Evolutionary conservation across 1,140 invertebrate genomes (phyloP).

Genomic region (Berghia stephanieae): DNA sequence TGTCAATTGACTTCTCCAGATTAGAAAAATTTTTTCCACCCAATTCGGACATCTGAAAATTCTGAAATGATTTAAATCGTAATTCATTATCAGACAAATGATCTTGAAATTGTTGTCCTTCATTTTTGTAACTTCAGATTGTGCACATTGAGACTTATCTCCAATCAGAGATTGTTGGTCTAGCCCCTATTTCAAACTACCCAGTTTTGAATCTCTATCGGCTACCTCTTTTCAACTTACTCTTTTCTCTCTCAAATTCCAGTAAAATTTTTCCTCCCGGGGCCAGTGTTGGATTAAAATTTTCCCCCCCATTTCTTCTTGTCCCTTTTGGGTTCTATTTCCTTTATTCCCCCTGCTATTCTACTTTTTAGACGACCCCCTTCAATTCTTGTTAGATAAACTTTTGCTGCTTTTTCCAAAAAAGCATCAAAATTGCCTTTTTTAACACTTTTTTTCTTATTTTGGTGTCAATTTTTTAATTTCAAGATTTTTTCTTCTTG

Average conservation of each 20-base stretch:
- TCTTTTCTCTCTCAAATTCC: conserved; percentile 30
- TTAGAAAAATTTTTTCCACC: conserved; percentile 36
- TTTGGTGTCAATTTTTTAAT: conserved; percentile 26
- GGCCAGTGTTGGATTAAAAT: conserved; percentile 40
- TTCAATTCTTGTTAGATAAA: conserved; percentile 29
- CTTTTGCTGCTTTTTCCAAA: conserved; percentile 39
- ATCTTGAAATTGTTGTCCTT: conserved; percentile 33
- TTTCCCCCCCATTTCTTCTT: conserved; percentile 32
- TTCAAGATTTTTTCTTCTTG: conserved; percentile 24
- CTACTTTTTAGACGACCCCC: conserved; percentile 27
- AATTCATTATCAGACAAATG: conserved; percentile 32
- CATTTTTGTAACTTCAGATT: conserved; percentile 31
- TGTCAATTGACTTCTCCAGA: conserved; percentile 19
- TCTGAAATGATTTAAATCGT: conserved; percentile 29
- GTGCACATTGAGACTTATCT: conserved; percentile 30
- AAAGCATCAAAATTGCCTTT: conserved; percentile 44
- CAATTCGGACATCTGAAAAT: conserved; percentile 35
- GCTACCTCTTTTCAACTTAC: conserved; percentile 27
- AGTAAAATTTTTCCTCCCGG: conserved; percentile 38
- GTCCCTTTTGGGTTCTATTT: conserved; percentile 31
- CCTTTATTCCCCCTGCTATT: conserved; percentile 29
- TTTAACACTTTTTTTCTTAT: conserved; percentile 37
- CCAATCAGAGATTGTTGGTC: conserved; percentile 36
- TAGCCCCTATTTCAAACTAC: conserved; percentile 23
- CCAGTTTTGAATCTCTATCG: conserved; percentile 23